These are phyloP conservation scores for Erebia palarica DNA, from an alignment of 2,888 invertebrate genomes.

Conservation along the genomic window DNA sequence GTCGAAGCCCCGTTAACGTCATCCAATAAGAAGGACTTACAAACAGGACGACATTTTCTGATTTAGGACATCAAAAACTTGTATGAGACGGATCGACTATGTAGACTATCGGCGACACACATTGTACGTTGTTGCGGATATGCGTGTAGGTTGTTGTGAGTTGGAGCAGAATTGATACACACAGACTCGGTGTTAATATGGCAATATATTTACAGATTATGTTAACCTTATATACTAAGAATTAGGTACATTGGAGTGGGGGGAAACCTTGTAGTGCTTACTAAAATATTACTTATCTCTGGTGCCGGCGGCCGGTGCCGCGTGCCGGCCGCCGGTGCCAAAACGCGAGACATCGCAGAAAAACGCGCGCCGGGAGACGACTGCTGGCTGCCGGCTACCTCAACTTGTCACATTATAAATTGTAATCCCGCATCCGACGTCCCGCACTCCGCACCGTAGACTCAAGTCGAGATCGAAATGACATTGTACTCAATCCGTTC, in stretches of 20 bases:
- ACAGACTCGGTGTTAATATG: too few relatives aligned
- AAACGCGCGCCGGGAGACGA: conserved; percentile 7
- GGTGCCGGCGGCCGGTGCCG: conserved; percentile 1
- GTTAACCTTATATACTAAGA: too few relatives aligned
- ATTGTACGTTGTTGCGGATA: too few relatives aligned
- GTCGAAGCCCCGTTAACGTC: neutral
- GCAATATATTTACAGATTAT: too few relatives aligned
- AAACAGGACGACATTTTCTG: conserved; percentile 10
- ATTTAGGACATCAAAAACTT: conserved; percentile 9
- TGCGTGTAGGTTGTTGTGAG: too few relatives aligned
- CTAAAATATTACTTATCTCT: too few relatives aligned
- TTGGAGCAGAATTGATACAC: too few relatives aligned
- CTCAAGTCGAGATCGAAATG: neutral
- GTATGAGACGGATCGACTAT: neutral
- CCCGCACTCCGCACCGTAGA: neutral
- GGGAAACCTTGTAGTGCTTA: too few relatives aligned
- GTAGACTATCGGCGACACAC: neutral
- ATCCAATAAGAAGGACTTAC: neutral
- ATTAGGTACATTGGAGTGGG: too few relatives aligned
- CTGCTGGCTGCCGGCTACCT: neutral
- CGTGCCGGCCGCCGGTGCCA: conserved; percentile 14
- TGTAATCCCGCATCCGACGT: conserved; percentile 10
- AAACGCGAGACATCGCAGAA: conserved; percentile 26
- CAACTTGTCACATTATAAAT: conserved; percentile 26
- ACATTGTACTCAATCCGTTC: neutral